Percentiles rank a stretch among this genome's conserved stretches.
Evolutionary conservation across 1,140 invertebrate species (phyloP).

Genomic region (Scaptomyza pallida): DNA sequence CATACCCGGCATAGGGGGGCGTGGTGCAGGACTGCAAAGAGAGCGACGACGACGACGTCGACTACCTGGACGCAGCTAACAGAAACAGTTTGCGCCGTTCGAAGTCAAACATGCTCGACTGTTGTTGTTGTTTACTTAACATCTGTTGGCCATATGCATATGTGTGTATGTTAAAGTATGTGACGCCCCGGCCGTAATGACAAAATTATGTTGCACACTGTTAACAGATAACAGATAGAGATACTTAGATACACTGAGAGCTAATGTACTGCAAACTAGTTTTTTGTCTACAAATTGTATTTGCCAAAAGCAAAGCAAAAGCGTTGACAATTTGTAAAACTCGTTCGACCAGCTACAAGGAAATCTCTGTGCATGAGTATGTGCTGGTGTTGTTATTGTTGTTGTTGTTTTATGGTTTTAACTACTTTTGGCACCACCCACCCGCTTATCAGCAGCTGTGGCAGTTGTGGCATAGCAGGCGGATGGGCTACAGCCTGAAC

Average conservation of each 20-base stretch:
- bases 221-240: slow-evolving; percentile 20
- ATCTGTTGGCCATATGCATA: slow-evolving; percentile 78
- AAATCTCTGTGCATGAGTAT: slow-evolving; percentile 11
- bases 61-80: slow-evolving; percentile 61
- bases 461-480: slow-evolving; percentile 8
- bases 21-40: slow-evolving; percentile 44
- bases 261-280: slow-evolving; percentile 68
- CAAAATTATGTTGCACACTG: slow-evolving; percentile 79
- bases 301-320: slow-evolving; percentile 75
- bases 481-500: slow-evolving; percentile 8
- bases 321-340: slow-evolving; percentile 82
- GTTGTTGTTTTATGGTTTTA: slow-evolving; percentile 7
- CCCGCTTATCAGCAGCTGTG: slow-evolving; percentile 36
- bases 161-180: slow-evolving; percentile 27
- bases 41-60: neutral
- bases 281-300: slow-evolving; percentile 70
- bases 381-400: slow-evolving; percentile 10
- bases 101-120: slow-evolving; percentile 27
- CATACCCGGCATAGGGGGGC: slow-evolving; percentile 21
- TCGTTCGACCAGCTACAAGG: slow-evolving; percentile 69
- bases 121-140: slow-evolving; percentile 58
- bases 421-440: slow-evolving; percentile 19
- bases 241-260: slow-evolving; percentile 21
- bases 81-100: no score
- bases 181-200: slow-evolving; percentile 61